These are phyloP conservation scores for Rhyacophila brunnea DNA, from an alignment of 1,140 invertebrate species.

Conservation along the genomic window DNA sequence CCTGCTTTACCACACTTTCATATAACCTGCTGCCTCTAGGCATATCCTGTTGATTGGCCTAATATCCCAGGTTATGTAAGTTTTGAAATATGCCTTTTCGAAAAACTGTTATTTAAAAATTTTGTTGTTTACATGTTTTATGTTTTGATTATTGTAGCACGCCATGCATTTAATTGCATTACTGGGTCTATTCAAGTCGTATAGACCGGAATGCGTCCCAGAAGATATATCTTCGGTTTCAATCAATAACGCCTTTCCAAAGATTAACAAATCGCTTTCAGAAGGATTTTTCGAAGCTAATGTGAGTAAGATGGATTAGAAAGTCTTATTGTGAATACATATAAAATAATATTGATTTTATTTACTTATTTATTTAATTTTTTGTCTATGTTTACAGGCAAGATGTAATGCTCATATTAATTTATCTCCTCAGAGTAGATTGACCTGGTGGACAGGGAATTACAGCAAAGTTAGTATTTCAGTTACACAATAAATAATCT, in stretches of 20 bases:
- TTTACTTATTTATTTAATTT: too few relatives aligned
- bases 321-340: too few relatives aligned
- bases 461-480: conserved; percentile 4
- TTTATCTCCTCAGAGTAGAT: conserved; percentile 39
- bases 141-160: conserved; percentile 41
- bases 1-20: too few relatives aligned
- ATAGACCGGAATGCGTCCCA: conserved; percentile 50
- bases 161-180: conserved; percentile 46
- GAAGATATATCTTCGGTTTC: conserved; percentile 47
- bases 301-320: conserved; percentile 41
- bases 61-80: too few relatives aligned
- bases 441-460: conserved; percentile 40
- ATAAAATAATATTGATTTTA: too few relatives aligned
- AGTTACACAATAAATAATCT: too few relatives aligned
- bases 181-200: conserved; percentile 50
- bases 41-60: too few relatives aligned
- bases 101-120: too few relatives aligned
- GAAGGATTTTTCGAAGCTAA: conserved; percentile 42
- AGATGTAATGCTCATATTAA: conserved; percentile 37
- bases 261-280: conserved; percentile 41
- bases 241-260: conserved; percentile 45
- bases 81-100: too few relatives aligned
- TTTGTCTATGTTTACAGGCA: conserved; percentile 43
- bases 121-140: too few relatives aligned
- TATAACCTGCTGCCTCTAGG: too few relatives aligned